Evolutionary conservation across 2,113 vertebrate genomes (phyloP), one percentile per base, ranked within the genome.

Genomic region (Emydocephalus ijimae): DNA sequence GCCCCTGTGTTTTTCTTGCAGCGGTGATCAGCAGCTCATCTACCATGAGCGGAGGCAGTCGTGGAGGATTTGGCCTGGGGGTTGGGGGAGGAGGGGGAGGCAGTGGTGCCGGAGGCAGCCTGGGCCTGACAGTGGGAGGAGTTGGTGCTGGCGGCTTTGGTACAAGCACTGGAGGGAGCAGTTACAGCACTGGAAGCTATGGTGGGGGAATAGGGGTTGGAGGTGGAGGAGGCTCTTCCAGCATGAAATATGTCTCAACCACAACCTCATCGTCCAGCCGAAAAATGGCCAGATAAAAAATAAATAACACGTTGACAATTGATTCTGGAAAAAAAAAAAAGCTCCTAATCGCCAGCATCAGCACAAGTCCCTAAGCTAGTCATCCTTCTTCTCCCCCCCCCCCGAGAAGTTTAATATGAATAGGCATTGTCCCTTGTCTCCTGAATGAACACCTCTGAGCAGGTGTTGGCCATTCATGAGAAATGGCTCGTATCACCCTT

Each of bases 21-120:
- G 96, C 91, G 0, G 94, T 95, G 92, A 52, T 96, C 87, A 95
- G 90, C 91, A 96, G 92, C 0, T 45, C 90, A 4, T 91, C 94
- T 91, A 94, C 92, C 54, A 85, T 61, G 1, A 94, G 89, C 0
- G 1, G 89, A 29, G 56, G 89, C 8, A 34, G 85, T 90, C 48
- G 87, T 59, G 64, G 87, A 23, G 61, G 92, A 3, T 14, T 88
- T 1, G 14, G 59, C 14, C 55, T 39, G 5, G 45, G 57, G 5
- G 12, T 64, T 2, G 85, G 88, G 3, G n/a, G 59, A 2, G 88
- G 34, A 10, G 93, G 69, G 0, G 39, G 88, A 12, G 87, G 88
- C 0, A 23, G 14, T 3, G 48, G 26, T 18, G 11, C 26, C 3
- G 43, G 20, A 11, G n/a, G 64, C 1, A 20, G 88, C 55, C 18